Conservation (phyloP, 2,113 vertebrate species). For the Tetrax tetrax region DNA sequence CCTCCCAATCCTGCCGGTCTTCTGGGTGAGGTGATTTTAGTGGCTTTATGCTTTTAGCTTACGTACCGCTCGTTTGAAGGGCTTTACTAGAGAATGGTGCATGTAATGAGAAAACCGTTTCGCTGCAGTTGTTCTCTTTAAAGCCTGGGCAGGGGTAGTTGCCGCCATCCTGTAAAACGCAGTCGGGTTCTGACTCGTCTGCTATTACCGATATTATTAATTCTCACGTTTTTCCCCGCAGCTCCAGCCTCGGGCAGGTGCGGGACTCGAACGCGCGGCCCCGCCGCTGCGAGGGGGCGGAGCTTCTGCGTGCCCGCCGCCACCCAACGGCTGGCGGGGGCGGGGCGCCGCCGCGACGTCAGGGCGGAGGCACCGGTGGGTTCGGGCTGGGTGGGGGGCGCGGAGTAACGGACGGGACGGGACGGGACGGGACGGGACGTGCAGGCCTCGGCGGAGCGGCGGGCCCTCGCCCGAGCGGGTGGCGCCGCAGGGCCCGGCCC, state of each 20-base stretch:
- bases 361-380: neutral
- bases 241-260: fast-evolving
- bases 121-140: too few relatives aligned
- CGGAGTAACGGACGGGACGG: neutral
- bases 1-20: neutral
- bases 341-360: neutral
- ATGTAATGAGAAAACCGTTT: fast-evolving
- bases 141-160: too few relatives aligned
- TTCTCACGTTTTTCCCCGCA: fast-evolving
- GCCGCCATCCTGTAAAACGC: neutral
- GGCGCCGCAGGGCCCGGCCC: neutral
- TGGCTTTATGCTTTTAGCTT: neutral
- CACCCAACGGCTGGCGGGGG: neutral
- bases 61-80: too few relatives aligned
- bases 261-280: fast-evolving
- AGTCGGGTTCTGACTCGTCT: fast-evolving
- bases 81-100: neutral
- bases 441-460: too few relatives aligned
- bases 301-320: too few relatives aligned
- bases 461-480: neutral
- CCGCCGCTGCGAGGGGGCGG: too few relatives aligned
- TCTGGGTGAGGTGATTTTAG: neutral
- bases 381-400: neutral
- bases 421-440: too few relatives aligned
- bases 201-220: neutral